Base-by-base conservation (phyloP, 2,888 invertebrate genomes). In the Drosophila prostipennis region DNA sequence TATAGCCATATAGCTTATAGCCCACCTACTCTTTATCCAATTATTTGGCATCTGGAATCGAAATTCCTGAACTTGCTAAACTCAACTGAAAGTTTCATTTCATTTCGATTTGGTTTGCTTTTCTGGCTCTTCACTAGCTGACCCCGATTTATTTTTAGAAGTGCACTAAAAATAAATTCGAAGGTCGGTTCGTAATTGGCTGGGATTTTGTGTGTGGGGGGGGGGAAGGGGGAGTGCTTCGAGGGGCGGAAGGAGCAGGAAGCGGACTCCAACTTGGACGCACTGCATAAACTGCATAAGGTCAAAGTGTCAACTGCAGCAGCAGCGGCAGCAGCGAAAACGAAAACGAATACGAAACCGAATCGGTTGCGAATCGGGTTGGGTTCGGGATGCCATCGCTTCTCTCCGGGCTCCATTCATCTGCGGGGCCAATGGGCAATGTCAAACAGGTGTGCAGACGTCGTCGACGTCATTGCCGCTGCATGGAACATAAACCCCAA, bases 121-220 rank as follows among this genome's bases (percentile, higher is more conserved):
- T 23, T 36, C 51, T 61, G 70, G 14, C 46, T 46, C 26, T 26
- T 7, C 14, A 39, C 39, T 32, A 13, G 67, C 68, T 86, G 89
- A 89, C 89, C 90, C 85, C 80, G 90, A 65, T 80, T 79, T 85
- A 88, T 81, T 80, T 87, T 81, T 80, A 80, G 78, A 76, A 73
- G 59, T 53, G 71, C 72, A 79, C 89, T 87, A 83, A 89, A 89
- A 89, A 90, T 90, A 89, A 76, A 80, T 77, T 77, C 78, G 89
- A 89, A 89, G 89, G 89, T 83, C 89, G 72, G 14, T 23, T n/a
- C 73, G 59, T 56, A 70, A 61, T 57, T 46, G 70, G 51, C 55
- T 65, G 64, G 76, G 63, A 58, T 76, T 65, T 53, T 55, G 55
- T 37, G 53, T 45, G 37, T 26, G 48, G 57, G 34, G 53, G 49